Conservation (phyloP, 2,113 vertebrate genomes). For the rat (Rattus norvegicus) region DNA sequence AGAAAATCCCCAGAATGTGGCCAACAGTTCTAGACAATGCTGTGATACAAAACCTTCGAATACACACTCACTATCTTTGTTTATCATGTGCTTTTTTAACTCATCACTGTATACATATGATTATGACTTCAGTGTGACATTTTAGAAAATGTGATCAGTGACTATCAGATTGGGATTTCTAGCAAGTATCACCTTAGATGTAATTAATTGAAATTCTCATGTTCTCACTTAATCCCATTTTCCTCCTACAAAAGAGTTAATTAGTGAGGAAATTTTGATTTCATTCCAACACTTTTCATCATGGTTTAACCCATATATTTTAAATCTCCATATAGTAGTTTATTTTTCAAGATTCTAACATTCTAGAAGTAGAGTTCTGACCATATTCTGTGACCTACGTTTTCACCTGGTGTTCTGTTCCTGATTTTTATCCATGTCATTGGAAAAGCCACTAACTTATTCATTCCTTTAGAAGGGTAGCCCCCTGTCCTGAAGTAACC, state of each 20-base stretch:
- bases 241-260: neutral
- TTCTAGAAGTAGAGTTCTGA: neutral
- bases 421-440: neutral
- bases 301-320: neutral
- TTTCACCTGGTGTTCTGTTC: neutral
- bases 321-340: neutral
- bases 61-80: neutral
- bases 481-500: neutral
- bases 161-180: neutral
- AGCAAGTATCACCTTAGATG: neutral
- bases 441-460: neutral
- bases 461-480: neutral
- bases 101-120: neutral
- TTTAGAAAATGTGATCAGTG: neutral
- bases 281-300: neutral
- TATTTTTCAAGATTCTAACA: conserved; percentile 34
- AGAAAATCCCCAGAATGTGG: neutral
- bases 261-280: neutral
- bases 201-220: neutral
- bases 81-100: neutral
- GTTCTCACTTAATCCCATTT: neutral
- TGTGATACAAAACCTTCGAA: neutral
- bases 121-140: neutral
- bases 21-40: neutral
- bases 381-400: neutral